Percentiles rank a stretch among this genome's conserved stretches.
These are phyloP conservation scores for Enteromius treurensis DNA, from an alignment of 2,797 vertebrate genomes.

Conservation along the genomic window DNA sequence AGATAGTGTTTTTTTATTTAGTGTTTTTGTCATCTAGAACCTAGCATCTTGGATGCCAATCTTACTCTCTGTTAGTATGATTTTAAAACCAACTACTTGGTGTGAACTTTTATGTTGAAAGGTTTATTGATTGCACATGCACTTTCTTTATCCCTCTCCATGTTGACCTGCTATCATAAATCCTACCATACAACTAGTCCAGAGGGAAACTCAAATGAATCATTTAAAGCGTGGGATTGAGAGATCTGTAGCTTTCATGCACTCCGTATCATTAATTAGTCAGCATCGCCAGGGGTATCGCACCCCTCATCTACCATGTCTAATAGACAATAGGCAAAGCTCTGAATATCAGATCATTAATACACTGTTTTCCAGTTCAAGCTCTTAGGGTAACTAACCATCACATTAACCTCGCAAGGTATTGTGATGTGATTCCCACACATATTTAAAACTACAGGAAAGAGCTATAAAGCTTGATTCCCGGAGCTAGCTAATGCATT, in stretches of 20 bases:
- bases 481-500: conserved; percentile 12
- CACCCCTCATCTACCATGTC: conserved; percentile 12
- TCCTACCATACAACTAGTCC: conserved; percentile 21
- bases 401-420: neutral
- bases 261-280: conserved; percentile 42
- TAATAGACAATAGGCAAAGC: conserved; percentile 34
- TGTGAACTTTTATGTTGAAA: neutral
- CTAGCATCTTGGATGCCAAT: neutral
- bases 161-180: conserved; percentile 14
- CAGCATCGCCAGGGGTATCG: neutral
- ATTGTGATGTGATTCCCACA: conserved; percentile 10
- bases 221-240: conserved; percentile 18
- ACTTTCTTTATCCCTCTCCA: neutral
- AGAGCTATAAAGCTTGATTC: conserved; percentile 7
- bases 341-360: conserved; percentile 12
- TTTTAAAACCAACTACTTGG: neutral
- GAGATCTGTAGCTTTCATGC: conserved; percentile 28
- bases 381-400: conserved; percentile 9
- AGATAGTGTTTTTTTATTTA: neutral
- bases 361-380: conserved; percentile 7
- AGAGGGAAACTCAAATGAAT: conserved; percentile 16
- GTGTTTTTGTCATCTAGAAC: too few species aligned
- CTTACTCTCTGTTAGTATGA: neutral
- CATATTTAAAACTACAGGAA: conserved; percentile 23
- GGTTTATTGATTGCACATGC: neutral